Evolutionary conservation across 1,140 invertebrate genomes (phyloP), one percentile per base, ranked within the genome.

Genomic region (Zaprionus lachaisei): DNA sequence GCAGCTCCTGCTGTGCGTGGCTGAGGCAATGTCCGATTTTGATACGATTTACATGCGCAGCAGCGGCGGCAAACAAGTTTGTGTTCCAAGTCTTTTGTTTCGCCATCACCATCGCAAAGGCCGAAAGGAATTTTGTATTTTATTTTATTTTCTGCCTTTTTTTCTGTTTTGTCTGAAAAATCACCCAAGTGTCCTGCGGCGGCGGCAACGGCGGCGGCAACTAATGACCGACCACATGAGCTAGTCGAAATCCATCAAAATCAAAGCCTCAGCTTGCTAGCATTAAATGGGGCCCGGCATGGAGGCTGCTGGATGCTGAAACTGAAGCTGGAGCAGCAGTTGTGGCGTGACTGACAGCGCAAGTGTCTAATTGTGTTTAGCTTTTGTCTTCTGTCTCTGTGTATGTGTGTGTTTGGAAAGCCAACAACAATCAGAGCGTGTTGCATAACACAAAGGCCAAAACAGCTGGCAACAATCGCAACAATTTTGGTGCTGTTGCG

Each of bases 361-460:
- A 89, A 89, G 84, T 87, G 83, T 80, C 83, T 89, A 87, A 87
- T 89, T 87, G 80, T 89, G 49, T 83, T 87, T 80, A 58, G 71
- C 80, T 71, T 56, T 44, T 62, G 55, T 67, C 72, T 72, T 69
- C 56, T 55, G n/a, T 51, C 24, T 57, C 22, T 41, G 9, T 56
- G 66, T 66, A 54, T 64, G 7, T 57, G 57, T 28, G 6, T 28
- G 24, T 26, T 5, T 76, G 69, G 69, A 72, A 72, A 77, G 69
- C 55, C 80, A 70, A 63, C 77, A 83, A 83, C 82, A 91, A 91
- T 91, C 82, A 91, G 87, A 91, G 87, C 87, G 87, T 91, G 87
- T 91, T 91, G 84, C 87, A 91, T 91, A 91, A 91, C 72, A 81
- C 81, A 78, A 87, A 75, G 63, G 74, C 56, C 80, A 64, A 77